These are phyloP conservation scores for Drosophila austrosaltans DNA, from an alignment of 2,888 invertebrate species.

Conservation along the genomic window DNA sequence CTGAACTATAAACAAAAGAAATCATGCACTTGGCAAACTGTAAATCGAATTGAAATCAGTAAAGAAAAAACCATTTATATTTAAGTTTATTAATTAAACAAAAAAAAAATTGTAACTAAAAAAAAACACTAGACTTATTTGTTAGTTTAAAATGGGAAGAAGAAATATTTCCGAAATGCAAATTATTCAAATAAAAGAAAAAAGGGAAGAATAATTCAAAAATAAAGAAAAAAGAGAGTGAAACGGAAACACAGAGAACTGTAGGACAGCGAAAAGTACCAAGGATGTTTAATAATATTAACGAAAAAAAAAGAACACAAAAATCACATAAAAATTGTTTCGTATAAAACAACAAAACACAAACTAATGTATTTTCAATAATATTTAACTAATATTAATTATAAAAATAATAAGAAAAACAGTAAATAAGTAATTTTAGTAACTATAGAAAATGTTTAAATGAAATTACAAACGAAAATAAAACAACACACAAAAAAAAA, in stretches of 20 bases:
- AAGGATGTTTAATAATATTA: constrained; percentile 71
- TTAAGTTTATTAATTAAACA: constrained; percentile 63
- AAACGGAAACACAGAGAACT: constrained; percentile 46
- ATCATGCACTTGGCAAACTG: constrained; percentile 70
- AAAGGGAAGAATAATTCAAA: not conserved
- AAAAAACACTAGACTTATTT: constrained; percentile 72
- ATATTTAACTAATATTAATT: constrained; percentile 80
- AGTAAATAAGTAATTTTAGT: constrained; percentile 81
- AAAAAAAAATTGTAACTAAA: constrained; percentile 71
- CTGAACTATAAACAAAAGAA: constrained; percentile 50
- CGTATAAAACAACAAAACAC: constrained; percentile 60
- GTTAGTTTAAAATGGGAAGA: constrained; percentile 59
- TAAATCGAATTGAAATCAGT: constrained; percentile 66
- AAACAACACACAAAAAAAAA: constrained; percentile 48
- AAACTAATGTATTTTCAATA: constrained; percentile 79
- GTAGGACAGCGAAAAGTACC: constrained; percentile 75
- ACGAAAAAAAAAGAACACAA: not conserved
- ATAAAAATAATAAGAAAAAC: constrained; percentile 51
- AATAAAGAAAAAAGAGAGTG: constrained; percentile 25
- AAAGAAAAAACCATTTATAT: constrained; percentile 51
- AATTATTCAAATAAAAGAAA: constrained; percentile 43
- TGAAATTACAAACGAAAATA: constrained; percentile 79
- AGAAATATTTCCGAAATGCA: constrained; percentile 71
- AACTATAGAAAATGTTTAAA: constrained; percentile 83
- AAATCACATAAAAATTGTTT: constrained; percentile 61